Conservation (phyloP, 1,140 invertebrate genomes). For the Tribolium castaneum region DNA sequence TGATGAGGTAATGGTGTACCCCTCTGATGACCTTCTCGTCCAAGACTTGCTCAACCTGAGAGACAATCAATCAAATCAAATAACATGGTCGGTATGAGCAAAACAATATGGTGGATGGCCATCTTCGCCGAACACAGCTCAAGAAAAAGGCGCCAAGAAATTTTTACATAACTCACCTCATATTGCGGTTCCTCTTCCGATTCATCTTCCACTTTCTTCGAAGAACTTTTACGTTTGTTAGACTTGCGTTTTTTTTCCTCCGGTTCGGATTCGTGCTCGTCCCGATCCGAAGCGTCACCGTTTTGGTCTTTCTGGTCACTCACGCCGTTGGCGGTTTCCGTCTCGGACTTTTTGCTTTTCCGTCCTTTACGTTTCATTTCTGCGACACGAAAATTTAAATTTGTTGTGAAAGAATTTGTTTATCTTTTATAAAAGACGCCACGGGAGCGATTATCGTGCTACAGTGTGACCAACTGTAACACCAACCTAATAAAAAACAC, state of each 20-base stretch:
- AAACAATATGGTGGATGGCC: constrained; percentile 24
- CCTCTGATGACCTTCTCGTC: constrained; percentile 76
- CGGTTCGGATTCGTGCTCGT: constrained; percentile 4
- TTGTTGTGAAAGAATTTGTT: background rate
- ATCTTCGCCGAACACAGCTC: no score
- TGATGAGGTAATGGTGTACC: constrained; percentile 77
- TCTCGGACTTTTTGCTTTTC: constrained; percentile 36
- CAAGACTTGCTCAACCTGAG: constrained; percentile 77
- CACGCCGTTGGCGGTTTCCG: constrained; percentile 22
- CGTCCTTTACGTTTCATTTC: constrained; percentile 45
- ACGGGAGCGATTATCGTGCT: background rate
- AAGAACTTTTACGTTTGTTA: constrained; percentile 32
- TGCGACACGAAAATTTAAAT: background rate
- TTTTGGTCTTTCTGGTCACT: constrained; percentile 34
- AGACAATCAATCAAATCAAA: background rate
- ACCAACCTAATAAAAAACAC: background rate
- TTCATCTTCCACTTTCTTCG: constrained; percentile 33
- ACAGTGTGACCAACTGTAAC: constrained; percentile 1
- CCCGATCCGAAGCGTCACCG: constrained; percentile 33
- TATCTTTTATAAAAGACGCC: constrained; percentile 20
- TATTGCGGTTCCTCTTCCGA: constrained; percentile 9
- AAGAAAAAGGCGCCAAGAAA: constrained; percentile 24
- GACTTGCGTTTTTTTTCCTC: constrained; percentile 41
- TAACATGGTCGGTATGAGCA: background rate
- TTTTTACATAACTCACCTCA: constrained; percentile 25